Conservation (phyloP, 2,888 invertebrate species). For the Troglohyphantes excavatus region DNA sequence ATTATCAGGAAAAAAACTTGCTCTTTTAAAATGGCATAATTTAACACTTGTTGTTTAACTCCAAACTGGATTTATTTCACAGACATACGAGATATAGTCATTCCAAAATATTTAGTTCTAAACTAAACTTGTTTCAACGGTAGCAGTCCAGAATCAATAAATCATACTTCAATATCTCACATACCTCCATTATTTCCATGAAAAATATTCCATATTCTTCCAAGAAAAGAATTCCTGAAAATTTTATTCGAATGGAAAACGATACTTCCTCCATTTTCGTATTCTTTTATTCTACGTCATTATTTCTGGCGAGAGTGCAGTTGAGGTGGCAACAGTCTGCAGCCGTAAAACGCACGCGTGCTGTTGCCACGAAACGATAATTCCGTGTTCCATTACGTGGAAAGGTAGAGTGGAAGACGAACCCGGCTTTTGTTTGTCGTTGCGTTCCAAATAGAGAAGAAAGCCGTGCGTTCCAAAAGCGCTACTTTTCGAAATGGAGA, state of each 20-base stretch:
- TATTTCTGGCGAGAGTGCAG: slow-evolving; percentile 9
- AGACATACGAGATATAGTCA: too few relatives aligned
- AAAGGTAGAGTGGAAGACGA: slow-evolving; percentile 18
- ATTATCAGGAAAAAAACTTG: too few relatives aligned
- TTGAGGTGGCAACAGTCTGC: slow-evolving; percentile 54
- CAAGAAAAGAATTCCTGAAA: slow-evolving; percentile 2
- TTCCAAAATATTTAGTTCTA: too few relatives aligned
- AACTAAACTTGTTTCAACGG: too few relatives aligned
- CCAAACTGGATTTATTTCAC: too few relatives aligned
- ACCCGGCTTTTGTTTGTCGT: background rate
- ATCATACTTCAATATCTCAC: too few relatives aligned
- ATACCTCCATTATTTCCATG: background rate
- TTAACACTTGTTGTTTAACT: too few relatives aligned
- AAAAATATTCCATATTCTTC: background rate
- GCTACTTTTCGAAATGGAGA: slow-evolving; percentile 54
- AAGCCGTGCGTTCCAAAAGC: background rate
- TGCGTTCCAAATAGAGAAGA: background rate
- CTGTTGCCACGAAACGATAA: slow-evolving; percentile 46
- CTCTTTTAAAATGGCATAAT: too few relatives aligned
- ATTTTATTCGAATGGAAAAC: slow-evolving; percentile 25
- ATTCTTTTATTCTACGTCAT: slow-evolving; percentile 6
- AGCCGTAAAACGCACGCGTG: slow-evolving; percentile 55
- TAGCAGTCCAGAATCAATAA: too few relatives aligned
- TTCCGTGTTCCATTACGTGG: slow-evolving; percentile 47
- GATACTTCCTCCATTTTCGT: slow-evolving; percentile 31